A percentile compares a stretch with the other conserved stretches of the same genome.
Evolutionary conservation across 2,797 vertebrate genomes (phyloP).

Genomic region (Lindbergichthys nudifrons): DNA sequence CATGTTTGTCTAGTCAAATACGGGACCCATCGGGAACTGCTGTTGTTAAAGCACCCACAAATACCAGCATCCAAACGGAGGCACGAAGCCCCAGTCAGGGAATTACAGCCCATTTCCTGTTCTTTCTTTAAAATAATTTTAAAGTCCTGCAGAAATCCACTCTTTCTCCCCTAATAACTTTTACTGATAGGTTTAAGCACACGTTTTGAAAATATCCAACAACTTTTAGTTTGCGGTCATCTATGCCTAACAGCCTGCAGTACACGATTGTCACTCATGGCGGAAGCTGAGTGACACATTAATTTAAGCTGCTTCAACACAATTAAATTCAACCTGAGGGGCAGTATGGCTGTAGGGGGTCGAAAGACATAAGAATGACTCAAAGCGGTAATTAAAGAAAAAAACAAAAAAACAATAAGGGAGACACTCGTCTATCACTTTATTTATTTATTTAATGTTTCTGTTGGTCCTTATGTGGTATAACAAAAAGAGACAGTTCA

Average conservation of each 20-base stretch:
- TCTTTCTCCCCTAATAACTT: neutral
- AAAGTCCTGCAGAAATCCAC: neutral
- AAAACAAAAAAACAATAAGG: neutral
- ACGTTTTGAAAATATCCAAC: neutral
- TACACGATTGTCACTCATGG: conserved; percentile 12
- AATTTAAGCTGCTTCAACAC: conserved; percentile 39
- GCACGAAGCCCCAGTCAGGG: neutral
- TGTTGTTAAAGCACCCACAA: conserved; percentile 34
- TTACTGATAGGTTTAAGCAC: neutral
- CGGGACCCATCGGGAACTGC: conserved; percentile 63
- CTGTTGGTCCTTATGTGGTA: neutral
- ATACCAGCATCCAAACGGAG: conserved; percentile 45
- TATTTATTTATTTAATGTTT: conserved; percentile 2
- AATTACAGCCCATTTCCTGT: neutral
- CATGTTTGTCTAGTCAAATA: conserved; percentile 79
- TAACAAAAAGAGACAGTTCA: conserved; percentile 6
- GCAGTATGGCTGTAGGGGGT: conserved; percentile 5
- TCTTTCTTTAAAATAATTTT: neutral
- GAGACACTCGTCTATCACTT: conserved; percentile 5
- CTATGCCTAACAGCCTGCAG: conserved; percentile 4
- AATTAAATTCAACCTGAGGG: conserved; percentile 54
- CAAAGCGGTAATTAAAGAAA: conserved; percentile 48
- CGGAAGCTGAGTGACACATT: conserved; percentile 44
- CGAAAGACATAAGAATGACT: conserved; percentile 42
- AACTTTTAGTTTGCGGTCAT: conserved; percentile 27